Percentiles rank a stretch among this genome's conserved stretches.
Evolutionary conservation across 2,113 vertebrate genomes (phyloP).

Genomic region (Sorex fumeus): DNA sequence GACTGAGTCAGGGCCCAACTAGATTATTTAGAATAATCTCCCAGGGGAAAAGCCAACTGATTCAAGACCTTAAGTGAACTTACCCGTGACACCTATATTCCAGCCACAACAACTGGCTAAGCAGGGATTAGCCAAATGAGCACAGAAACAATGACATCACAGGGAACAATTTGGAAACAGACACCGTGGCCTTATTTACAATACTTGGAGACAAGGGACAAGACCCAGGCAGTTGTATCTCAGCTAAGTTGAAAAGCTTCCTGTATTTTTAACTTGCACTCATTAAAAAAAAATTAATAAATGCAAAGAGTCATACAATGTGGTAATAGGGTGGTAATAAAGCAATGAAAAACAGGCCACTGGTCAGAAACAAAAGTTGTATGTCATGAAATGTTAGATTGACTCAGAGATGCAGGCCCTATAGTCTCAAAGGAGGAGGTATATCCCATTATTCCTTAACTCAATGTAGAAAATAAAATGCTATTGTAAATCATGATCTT

Average conservation of each 20-base stretch:
- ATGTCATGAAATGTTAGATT: constrained; percentile 33
- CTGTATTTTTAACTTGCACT: neutral
- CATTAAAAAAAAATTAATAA: neutral
- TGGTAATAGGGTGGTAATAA: constrained; percentile 14
- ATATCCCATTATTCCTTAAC: neutral
- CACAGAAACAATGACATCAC: neutral
- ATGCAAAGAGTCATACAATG: constrained; percentile 1
- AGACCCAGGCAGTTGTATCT: neutral
- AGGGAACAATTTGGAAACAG: neutral
- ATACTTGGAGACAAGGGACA: fast-evolving
- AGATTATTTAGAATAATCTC: neutral
- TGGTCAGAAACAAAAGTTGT: constrained; percentile 9
- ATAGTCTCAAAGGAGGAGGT: constrained; percentile 15
- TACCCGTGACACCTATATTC: neutral
- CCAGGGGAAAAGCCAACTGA: neutral
- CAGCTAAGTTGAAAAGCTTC: neutral
- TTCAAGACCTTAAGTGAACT: neutral
- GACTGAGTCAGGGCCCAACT: neutral
- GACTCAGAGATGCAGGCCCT: neutral
- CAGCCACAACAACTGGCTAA: neutral
- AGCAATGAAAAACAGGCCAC: neutral
- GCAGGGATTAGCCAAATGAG: neutral
- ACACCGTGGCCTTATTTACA: neutral
- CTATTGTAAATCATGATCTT: neutral
- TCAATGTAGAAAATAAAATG: neutral